A percentile compares a stretch with the other conserved stretches of the same genome.
Evolutionary conservation across 2,113 vertebrate species (phyloP).

Genomic region (Sakesphorus luctuosus): DNA sequence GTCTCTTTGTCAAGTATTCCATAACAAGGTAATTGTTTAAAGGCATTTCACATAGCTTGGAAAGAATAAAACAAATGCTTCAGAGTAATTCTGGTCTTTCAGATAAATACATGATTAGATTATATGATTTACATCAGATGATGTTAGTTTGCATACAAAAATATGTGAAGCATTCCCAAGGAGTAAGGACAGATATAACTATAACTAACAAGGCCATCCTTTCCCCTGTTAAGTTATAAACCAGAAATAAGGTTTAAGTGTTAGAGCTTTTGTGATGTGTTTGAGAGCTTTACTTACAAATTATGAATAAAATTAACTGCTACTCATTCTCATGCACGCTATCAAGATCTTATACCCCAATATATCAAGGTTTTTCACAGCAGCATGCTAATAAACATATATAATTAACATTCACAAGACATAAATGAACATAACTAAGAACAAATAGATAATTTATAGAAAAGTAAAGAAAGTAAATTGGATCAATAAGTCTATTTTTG

Average conservation of each 20-base stretch:
- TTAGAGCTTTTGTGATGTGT: background rate
- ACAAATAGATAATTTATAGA: background rate
- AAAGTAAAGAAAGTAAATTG: background rate
- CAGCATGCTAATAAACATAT: background rate
- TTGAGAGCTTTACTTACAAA: background rate
- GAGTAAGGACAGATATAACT: background rate
- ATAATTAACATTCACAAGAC: background rate
- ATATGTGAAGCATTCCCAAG: background rate
- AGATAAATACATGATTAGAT: slow-evolving; percentile 26
- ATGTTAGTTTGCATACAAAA: background rate
- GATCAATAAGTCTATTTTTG: background rate
- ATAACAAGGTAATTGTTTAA: slow-evolving; percentile 52
- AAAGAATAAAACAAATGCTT: slow-evolving; percentile 44
- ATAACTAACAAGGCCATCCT: background rate
- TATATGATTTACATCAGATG: background rate
- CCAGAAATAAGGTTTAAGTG: background rate
- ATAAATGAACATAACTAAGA: background rate
- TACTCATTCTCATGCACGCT: background rate
- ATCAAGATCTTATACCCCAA: background rate
- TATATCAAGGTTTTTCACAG: background rate
- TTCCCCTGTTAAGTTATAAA: background rate
- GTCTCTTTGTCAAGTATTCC: slow-evolving; percentile 44
- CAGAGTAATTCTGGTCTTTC: slow-evolving; percentile 5
- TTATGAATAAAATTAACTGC: background rate
- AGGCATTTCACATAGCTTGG: slow-evolving; percentile 21